Conservation (phyloP, 2,888 invertebrate species). For the Rhagonycha fulva region DNA sequence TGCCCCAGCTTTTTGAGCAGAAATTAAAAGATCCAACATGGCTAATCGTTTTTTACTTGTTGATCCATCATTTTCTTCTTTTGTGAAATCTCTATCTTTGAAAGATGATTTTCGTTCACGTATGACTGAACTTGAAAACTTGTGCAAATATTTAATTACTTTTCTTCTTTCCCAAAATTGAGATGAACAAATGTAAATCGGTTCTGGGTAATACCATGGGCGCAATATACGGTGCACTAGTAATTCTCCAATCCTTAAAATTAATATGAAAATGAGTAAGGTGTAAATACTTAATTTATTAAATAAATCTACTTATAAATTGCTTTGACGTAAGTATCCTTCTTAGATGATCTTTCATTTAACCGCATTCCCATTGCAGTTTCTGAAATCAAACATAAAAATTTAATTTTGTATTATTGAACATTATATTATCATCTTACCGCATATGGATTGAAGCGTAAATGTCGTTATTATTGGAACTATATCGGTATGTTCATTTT, state of each 20-base stretch:
- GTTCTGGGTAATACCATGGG: neutral
- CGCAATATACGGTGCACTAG: neutral
- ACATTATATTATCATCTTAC: constrained; percentile 44
- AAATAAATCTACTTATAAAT: neutral
- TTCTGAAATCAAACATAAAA: constrained; percentile 50
- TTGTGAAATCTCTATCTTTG: neutral
- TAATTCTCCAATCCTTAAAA: neutral
- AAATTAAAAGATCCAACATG: constrained; percentile 61
- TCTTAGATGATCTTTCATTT: constrained; percentile 50
- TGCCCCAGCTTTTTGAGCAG: constrained; percentile 56
- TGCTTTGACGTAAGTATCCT: neutral
- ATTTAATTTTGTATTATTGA: constrained; percentile 1
- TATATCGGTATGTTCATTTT: constrained; percentile 50
- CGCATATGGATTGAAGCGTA: constrained; percentile 61
- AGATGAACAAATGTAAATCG: neutral
- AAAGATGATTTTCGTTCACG: constrained; percentile 26
- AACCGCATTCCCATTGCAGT: constrained; percentile 73
- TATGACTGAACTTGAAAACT: constrained; percentile 40
- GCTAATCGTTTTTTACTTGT: constrained; percentile 56
- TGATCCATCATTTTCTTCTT: constrained; percentile 18
- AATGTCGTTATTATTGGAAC: constrained; percentile 56
- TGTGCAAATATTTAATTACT: constrained; percentile 33
- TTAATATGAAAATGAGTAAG: neutral
- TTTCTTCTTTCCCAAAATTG: constrained; percentile 43
- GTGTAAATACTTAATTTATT: neutral